phyloP scores from a whole-genome alignment of 2,797 vertebrate genomes.

The Lagodon rhomboides region DNA sequence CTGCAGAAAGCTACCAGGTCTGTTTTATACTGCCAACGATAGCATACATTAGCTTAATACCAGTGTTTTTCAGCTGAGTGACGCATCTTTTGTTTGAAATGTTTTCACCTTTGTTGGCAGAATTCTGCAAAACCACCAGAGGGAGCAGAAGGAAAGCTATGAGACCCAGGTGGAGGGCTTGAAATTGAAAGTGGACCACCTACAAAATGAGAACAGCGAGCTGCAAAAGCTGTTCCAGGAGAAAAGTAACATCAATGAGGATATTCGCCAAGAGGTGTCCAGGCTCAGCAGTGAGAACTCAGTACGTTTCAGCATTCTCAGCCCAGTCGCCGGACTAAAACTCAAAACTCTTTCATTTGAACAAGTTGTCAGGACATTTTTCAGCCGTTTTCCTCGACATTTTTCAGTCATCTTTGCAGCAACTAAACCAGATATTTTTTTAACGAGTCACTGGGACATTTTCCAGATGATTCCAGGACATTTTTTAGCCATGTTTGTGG shows the following conservation, averaged over 20 bases:
- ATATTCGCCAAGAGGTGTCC: constrained; percentile 90
- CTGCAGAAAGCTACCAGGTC: constrained; percentile 95
- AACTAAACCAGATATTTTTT: too few relatives aligned
- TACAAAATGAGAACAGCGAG: constrained; percentile 91
- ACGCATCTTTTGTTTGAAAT: not conserved
- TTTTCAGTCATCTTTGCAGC: too few relatives aligned
- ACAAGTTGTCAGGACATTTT: too few relatives aligned
- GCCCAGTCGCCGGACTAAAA: too few relatives aligned
- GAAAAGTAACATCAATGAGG: constrained; percentile 91
- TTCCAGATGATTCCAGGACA: too few relatives aligned
- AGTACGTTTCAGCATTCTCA: constrained; percentile 73
- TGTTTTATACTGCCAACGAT: constrained; percentile 16
- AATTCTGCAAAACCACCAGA: constrained; percentile 91
- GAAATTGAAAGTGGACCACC: constrained; percentile 91
- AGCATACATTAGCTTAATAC: not conserved
- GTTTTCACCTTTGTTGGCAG: constrained; percentile 73
- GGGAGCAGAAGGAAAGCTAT: constrained; percentile 90
- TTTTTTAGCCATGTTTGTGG: too few relatives aligned
- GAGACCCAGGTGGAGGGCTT: constrained; percentile 91
- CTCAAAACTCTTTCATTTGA: too few relatives aligned
- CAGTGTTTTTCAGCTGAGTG: not conserved
- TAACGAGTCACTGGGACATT: too few relatives aligned
- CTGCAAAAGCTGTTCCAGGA: constrained; percentile 93
- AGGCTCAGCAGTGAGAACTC: constrained; percentile 93
- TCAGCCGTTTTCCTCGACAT: too few relatives aligned